Base-by-base conservation (phyloP, 2,888 invertebrate genomes). In the Torymus auratus region DNA sequence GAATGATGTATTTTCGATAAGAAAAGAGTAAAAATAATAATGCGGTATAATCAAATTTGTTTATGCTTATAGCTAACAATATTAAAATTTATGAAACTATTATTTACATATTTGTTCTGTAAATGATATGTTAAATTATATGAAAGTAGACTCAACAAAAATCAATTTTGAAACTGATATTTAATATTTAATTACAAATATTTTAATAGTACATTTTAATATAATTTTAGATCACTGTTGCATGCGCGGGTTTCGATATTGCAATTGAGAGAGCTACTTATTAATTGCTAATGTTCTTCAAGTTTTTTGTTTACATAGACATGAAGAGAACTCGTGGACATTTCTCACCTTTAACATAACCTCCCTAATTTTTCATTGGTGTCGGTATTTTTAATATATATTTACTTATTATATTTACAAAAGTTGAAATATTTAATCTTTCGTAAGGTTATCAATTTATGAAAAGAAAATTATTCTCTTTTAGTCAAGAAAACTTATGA, bases 311-410 rank as follows among this genome's bases (percentile, higher is more conserved):
- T 78, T 70, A 67, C 17, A 79, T 73, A 68, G 74, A 70, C 72
- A 14, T 76, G 73, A 79, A 82, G 75, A 82, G 72, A 82, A 82
- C 82, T 79, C 82, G 68, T 82, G 82, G 61, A 79, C 72, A 78
- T 79, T 77, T 74, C 73, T 83, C 75, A 77, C 76, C 79, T 82
- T 80, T 82, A 81, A 83, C 82, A 82, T 67, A 67, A 79, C 69
- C 74, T 61, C 83, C 81, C 77, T 80, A 78, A 82, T 82, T 83
- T 83, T 75, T 82, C 65, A 80, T 69, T 74, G 82, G 77, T 80
- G 80, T 80, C 76, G 82, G 82, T 73, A 82, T 82, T 74, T 76
- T 52, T 71, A 67, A 65, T 74, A 61, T 74, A 61, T 77, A 61
- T 71, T 65, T 64, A 53, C 69, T 64, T 62, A 20, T 52, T 53